A percentile compares a stretch with the other conserved stretches of the same genome.
phyloP scores from a whole-genome alignment of 2,113 vertebrate species.

The Todiramphus chloris region DNA sequence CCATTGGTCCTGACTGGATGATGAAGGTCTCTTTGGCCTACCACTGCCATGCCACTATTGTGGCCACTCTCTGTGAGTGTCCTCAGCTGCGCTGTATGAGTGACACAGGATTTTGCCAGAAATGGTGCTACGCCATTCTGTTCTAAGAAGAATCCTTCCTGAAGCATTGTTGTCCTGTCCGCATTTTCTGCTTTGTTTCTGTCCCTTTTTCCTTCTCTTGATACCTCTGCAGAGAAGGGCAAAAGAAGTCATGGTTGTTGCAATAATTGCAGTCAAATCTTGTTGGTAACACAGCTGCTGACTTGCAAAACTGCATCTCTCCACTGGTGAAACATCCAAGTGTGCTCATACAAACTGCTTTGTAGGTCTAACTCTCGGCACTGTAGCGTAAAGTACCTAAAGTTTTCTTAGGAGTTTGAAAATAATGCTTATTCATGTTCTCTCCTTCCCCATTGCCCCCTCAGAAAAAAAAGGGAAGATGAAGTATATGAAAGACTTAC shows the following conservation, averaged over 20 bases:
- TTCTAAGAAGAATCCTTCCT: not conserved
- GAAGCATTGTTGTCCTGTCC: not conserved
- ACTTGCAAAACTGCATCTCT: not conserved
- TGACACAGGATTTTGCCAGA: not conserved
- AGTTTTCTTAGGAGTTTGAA: not conserved
- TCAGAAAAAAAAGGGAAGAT: not conserved
- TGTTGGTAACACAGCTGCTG: not conserved
- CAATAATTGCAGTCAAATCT: not conserved
- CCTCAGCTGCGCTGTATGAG: not conserved
- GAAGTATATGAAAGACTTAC: not conserved
- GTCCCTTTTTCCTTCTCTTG: not conserved
- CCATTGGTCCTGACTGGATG: fast-evolving
- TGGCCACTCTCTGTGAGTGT: not conserved
- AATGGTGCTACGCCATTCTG: not conserved
- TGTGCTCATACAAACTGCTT: not conserved
- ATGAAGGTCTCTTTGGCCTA: not conserved
- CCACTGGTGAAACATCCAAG: not conserved
- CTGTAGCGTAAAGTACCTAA: not conserved
- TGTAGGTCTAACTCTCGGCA: not conserved
- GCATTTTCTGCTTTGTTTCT: not conserved
- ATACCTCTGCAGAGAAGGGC: not conserved
- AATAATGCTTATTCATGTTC: not conserved
- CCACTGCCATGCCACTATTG: not conserved
- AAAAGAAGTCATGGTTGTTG: not conserved
- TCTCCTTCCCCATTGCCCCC: not conserved